phyloP scores from a whole-genome alignment of 2,113 vertebrate species.

The Catharus bicknelli region DNA sequence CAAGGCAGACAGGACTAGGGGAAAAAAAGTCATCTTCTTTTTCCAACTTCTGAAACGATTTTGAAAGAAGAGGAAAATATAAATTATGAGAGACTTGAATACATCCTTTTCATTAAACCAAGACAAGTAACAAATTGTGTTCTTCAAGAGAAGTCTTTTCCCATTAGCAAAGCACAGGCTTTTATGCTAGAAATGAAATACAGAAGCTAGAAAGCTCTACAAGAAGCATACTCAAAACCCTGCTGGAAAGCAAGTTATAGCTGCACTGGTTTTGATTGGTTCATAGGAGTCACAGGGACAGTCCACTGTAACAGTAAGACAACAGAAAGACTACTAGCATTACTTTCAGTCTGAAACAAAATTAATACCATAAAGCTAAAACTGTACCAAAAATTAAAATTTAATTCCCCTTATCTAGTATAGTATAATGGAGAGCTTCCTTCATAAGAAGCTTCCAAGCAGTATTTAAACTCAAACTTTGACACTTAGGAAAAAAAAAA shows the following conservation, averaged over 20 bases:
- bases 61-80: background rate
- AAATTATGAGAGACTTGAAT: background rate
- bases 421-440: background rate
- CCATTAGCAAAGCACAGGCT: background rate
- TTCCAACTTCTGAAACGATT: background rate
- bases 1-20: background rate
- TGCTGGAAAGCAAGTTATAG: background rate
- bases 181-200: background rate
- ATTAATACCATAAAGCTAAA: background rate
- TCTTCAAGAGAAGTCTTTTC: background rate
- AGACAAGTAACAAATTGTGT: background rate
- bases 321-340: background rate
- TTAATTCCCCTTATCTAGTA: background rate
- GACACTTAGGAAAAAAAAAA: background rate
- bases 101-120: background rate
- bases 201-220: background rate
- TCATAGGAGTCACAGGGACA: background rate
- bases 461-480: background rate
- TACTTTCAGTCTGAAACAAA: background rate
- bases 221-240: background rate
- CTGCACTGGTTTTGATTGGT: background rate
- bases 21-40: background rate
- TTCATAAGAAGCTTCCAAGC: background rate
- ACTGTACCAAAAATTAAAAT: background rate
- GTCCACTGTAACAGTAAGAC: background rate